These are phyloP conservation scores for Pandemis corylana DNA, from an alignment of 2,888 invertebrate genomes.

Conservation along the genomic window DNA sequence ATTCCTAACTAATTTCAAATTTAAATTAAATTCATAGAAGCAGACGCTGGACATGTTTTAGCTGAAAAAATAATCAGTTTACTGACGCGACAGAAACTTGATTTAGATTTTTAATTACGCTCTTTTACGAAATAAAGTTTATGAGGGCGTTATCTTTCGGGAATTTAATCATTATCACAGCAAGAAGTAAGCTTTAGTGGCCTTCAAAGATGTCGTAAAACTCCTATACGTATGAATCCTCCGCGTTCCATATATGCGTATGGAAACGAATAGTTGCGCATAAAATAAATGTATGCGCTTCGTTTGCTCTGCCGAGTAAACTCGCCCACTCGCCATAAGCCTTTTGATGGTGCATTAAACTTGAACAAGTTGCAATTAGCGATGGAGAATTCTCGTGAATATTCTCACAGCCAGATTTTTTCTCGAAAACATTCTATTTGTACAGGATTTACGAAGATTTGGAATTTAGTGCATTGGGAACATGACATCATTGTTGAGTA, in stretches of 20 bases:
- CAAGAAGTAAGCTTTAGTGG: slow-evolving; percentile 25
- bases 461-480: no score
- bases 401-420: no score
- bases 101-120: slow-evolving; percentile 18
- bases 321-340: neutral
- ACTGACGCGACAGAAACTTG: neutral
- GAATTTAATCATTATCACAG: slow-evolving; percentile 27
- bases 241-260: slow-evolving; percentile 2
- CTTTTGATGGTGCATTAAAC: neutral
- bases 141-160: slow-evolving; percentile 27
- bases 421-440: no score
- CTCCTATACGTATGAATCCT: slow-evolving; percentile 19
- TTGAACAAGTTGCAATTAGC: neutral
- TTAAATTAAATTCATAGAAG: neutral
- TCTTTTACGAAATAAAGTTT: slow-evolving; percentile 13
- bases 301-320: neutral
- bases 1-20: neutral
- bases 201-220: slow-evolving; percentile 30
- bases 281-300: slow-evolving; percentile 2
- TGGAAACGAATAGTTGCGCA: neutral
- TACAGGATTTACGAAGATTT: no score
- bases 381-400: no score
- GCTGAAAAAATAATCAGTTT: slow-evolving; percentile 5
- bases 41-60: neutral
- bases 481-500: no score